phyloP scores from a whole-genome alignment of 2,888 invertebrate genomes.

The Pimpla rufipes region DNA sequence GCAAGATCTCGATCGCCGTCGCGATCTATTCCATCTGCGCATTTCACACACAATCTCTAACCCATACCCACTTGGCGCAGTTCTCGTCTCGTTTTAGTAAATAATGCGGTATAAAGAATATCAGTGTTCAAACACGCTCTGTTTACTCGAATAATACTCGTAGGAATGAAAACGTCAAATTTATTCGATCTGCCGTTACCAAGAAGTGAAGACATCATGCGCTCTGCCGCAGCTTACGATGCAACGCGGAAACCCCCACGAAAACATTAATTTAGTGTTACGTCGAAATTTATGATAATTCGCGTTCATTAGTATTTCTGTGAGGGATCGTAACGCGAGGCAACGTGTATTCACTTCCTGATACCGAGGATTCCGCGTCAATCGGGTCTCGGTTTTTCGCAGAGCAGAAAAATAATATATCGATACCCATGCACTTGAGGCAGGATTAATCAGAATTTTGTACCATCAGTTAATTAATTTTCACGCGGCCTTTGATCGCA shows the following conservation, averaged over 20 bases:
- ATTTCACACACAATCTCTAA: conserved; percentile 81
- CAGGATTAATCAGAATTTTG: conserved; percentile 55
- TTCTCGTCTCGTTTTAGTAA: conserved; percentile 22
- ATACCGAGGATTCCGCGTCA: conserved; percentile 29
- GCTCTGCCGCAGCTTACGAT: not conserved
- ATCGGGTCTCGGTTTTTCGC: conserved; percentile 16
- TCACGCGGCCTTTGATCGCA: conserved; percentile 1
- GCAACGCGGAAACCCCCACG: not conserved
- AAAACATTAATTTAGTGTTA: not conserved
- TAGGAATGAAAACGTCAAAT: conserved; percentile 36
- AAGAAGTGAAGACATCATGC: conserved; percentile 26
- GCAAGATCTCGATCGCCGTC: conserved; percentile 90
- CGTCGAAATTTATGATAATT: not conserved
- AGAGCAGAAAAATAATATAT: conserved; percentile 29
- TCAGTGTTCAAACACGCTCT: conserved; percentile 39
- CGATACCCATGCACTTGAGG: conserved; percentile 56
- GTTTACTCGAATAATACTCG: conserved; percentile 16
- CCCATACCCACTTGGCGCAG: conserved; percentile 71
- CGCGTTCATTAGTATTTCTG: not conserved
- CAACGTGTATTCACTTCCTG: conserved; percentile 26
- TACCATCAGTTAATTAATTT: not conserved
- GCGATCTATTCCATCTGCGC: conserved; percentile 88
- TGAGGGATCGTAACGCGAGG: not conserved
- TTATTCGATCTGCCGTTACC: conserved; percentile 20
- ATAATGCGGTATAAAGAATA: conserved; percentile 29